Conservation (phyloP, 2,888 invertebrate species). For the Argyra leucocephala region DNA sequence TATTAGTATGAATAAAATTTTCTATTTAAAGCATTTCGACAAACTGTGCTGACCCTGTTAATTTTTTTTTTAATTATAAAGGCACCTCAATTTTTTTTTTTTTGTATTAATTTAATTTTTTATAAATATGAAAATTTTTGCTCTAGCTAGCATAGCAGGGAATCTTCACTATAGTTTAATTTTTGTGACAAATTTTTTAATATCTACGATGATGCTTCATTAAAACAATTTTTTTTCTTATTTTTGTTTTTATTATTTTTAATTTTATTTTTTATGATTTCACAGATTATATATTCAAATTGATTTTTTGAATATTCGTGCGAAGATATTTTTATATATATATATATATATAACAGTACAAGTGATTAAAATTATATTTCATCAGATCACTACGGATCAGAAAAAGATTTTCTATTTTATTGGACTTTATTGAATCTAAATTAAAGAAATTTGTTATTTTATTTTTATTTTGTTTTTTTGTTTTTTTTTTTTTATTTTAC, state of each 20-base stretch:
- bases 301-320: background rate
- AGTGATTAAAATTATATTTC: background rate
- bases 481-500: too few relatives aligned
- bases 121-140: background rate
- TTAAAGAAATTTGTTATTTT: too few relatives aligned
- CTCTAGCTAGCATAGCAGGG: conserved; percentile 9
- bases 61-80: background rate
- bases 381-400: background rate
- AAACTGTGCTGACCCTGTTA: background rate
- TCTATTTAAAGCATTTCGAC: too few relatives aligned
- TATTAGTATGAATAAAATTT: too few relatives aligned
- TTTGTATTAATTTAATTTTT: background rate
- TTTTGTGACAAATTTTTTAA: background rate
- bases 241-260: background rate
- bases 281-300: background rate
- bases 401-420: too few relatives aligned
- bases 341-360: background rate
- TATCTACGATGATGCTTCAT: background rate
- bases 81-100: background rate
- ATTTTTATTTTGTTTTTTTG: too few relatives aligned
- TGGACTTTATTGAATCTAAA: too few relatives aligned
- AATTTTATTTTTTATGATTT: background rate
- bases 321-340: background rate
- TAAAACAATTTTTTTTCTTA: background rate
- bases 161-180: background rate